Evolutionary conservation across 1,140 invertebrate species (phyloP).

Genomic region (Frieseomelitta varia): DNA sequence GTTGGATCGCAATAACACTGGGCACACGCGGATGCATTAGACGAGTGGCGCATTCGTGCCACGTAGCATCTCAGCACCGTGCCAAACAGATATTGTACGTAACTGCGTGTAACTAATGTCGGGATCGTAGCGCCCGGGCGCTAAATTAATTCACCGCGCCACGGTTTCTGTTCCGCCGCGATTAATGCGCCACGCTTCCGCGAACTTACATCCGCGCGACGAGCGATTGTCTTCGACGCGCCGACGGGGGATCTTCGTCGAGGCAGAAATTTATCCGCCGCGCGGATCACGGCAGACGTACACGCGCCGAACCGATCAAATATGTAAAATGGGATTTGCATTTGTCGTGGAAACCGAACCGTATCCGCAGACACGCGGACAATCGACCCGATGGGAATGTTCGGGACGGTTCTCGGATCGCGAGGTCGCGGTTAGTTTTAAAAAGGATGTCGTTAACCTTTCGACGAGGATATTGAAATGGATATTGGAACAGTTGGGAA

Average conservation of each 20-base stretch:
- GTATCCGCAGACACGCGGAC: background rate
- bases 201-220: constrained; percentile 3
- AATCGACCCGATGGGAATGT: background rate
- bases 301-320: background rate
- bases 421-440: background rate
- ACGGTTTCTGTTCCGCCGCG: constrained; percentile 56
- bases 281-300: background rate
- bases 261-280: background rate
- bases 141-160: constrained; percentile 63
- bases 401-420: background rate
- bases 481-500: background rate
- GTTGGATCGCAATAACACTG: constrained; percentile 55
- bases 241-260: background rate
- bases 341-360: background rate
- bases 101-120: constrained; percentile 67
- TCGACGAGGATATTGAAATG: too few relatives aligned
- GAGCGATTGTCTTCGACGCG: constrained; percentile 16
- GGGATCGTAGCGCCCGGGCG: constrained; percentile 46
- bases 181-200: constrained; percentile 58
- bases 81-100: constrained; percentile 63
- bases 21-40: constrained; percentile 49
- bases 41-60: constrained; percentile 55
- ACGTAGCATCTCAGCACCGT: constrained; percentile 56
- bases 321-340: background rate
- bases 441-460: background rate